Evolutionary conservation across 2,113 vertebrate genomes (phyloP).

Genomic region (Suricata suricatta): DNA sequence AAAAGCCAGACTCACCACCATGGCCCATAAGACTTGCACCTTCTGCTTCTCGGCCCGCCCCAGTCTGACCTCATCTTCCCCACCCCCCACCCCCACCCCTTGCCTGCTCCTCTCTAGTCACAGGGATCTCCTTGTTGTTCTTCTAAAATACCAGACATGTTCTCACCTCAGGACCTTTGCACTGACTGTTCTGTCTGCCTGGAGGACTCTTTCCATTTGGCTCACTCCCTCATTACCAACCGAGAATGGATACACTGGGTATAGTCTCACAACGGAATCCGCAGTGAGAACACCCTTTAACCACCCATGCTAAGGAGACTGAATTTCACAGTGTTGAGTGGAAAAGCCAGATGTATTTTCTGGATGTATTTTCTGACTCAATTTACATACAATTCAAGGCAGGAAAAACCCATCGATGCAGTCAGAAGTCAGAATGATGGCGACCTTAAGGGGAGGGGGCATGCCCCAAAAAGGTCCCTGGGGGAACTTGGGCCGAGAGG

Average conservation of each 20-base stretch:
- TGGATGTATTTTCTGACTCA: not conserved
- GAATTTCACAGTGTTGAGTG: not conserved
- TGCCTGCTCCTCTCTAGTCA: not conserved
- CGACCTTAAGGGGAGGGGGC: not conserved
- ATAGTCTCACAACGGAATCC: not conserved
- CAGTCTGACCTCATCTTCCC: not conserved
- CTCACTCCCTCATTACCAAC: not conserved
- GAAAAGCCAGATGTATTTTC: not conserved
- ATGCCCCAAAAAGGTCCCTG: too few species aligned
- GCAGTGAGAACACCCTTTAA: not conserved
- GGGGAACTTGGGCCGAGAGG: not conserved
- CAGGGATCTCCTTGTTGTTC: not conserved
- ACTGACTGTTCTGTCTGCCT: not conserved
- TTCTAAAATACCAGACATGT: not conserved
- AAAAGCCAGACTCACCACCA: not conserved
- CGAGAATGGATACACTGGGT: not conserved
- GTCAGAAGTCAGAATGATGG: not conserved
- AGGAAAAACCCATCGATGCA: not conserved
- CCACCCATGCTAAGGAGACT: too few species aligned
- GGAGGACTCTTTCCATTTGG: not conserved
- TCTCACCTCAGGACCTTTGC: slow-evolving; percentile 25
- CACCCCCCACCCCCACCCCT: too few species aligned
- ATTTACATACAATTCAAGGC: not conserved
- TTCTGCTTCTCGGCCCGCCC: not conserved
- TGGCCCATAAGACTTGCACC: too few species aligned